Base-by-base conservation (phyloP, 2,888 invertebrate species). In the Fabriciana adippe region DNA sequence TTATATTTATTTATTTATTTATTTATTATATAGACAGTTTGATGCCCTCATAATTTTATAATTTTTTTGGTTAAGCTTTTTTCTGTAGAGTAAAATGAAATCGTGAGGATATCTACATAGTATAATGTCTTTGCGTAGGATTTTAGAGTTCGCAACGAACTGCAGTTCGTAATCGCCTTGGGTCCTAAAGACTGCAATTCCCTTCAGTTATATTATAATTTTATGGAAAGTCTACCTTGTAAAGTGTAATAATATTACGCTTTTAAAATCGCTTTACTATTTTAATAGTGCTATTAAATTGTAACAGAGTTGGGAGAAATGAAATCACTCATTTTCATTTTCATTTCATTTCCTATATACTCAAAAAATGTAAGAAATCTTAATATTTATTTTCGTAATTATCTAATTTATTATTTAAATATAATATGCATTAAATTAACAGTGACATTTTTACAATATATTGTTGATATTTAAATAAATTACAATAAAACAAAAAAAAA, bases 181-280 rank as follows among this genome's bases (percentile, higher is more conserved):
- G 61, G 51, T 41, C 51, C 31, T 61, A 61, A 51, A 61, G 35
- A 16, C 35, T 35, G 35, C 51, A 51, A 51, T 61, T 61, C 18
- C 31, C 50, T 18, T 35, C 18, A 51, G 61, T 61, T 51, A 51
- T 61, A 61, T 51, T 61, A 18, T 50, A 50, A 31, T 61, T 61
- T 61, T 61, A 61, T 61, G 61, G 51, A 50, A 61, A 50, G 16
- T 47, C 18, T 35, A n/a, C 18, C 31, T 35, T 35, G 31, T 61
- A 35, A 51, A 61, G 18, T 50, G 31, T 51, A 51, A 61, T 61
- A 61, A 51, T 35, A 26, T 35, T 51, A 51, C 18, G 18, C 51
- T 14, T 61, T 51, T 35, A 51, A 61, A 61, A 61, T 61, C 13
- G 16, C 3, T 35, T 35, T 18, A 61, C 35, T 61, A 35, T 18